Evolutionary conservation across 2,113 vertebrate species (phyloP).

Genomic region (Solea senegalensis): DNA sequence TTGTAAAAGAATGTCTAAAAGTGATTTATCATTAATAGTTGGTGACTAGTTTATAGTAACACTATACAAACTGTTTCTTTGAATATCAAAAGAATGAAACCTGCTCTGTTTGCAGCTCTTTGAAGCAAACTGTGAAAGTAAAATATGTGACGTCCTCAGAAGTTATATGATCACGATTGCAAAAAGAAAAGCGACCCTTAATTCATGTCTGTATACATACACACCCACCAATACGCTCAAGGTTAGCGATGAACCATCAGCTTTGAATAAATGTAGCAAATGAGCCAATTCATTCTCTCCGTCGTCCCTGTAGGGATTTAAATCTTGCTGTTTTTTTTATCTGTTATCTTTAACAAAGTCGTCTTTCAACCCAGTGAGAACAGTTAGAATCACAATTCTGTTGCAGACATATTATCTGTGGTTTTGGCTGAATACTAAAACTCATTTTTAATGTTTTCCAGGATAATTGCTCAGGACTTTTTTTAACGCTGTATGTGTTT

Average conservation of each 20-base stretch:
- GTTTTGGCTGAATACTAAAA: no score
- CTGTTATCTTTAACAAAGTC: background rate
- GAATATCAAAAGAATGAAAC: background rate
- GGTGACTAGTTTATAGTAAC: no score
- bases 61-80: background rate
- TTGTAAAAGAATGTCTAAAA: no score
- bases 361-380: background rate
- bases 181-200: conserved; percentile 8
- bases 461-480: background rate
- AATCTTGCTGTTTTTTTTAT: no score
- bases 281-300: conserved; percentile 20
- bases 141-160: no score
- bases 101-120: background rate
- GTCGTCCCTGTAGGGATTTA: conserved; percentile 13
- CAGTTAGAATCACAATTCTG: background rate
- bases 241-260: conserved; percentile 25
- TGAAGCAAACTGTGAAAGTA: background rate
- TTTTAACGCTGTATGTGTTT: background rate
- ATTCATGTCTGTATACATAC: conserved; percentile 19
- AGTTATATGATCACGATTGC: no score
- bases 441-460: background rate
- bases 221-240: conserved; percentile 11
- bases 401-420: background rate
- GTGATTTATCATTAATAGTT: no score
- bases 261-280: conserved; percentile 8